These are phyloP conservation scores for Laticauda colubrina DNA, from an alignment of 2,113 vertebrate species.

Conservation along the genomic window DNA sequence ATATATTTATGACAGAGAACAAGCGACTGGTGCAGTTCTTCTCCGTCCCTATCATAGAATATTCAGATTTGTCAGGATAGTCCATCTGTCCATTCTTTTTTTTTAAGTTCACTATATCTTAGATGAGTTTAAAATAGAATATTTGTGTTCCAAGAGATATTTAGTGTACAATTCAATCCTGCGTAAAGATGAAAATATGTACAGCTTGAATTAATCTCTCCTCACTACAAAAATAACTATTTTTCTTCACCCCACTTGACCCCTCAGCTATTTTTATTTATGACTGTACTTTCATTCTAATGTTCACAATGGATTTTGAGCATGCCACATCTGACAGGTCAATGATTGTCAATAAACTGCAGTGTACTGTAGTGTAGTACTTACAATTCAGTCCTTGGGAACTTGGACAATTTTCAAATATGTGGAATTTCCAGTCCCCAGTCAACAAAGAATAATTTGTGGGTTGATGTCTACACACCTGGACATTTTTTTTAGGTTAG, in stretches of 20 bases:
- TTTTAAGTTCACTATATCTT: not conserved
- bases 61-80: not conserved
- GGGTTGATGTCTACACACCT: not conserved
- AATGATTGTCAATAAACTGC: not conserved
- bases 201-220: too few relatives aligned
- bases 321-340: too few relatives aligned
- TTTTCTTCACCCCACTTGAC: too few relatives aligned
- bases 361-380: not conserved
- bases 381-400: not conserved
- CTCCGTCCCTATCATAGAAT: not conserved
- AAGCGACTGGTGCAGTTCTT: not conserved
- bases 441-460: not conserved
- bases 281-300: not conserved
- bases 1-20: not conserved
- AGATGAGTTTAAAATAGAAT: not conserved
- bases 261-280: not conserved
- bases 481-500: not conserved
- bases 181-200: too few relatives aligned
- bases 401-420: not conserved
- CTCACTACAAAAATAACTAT: too few relatives aligned
- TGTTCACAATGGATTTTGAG: not conserved
- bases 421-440: not conserved
- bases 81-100: not conserved
- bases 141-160: not conserved
- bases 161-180: too few relatives aligned